phyloP scores from a whole-genome alignment of 2,797 vertebrate species.

The Pipistrellus kuhlii region DNA sequence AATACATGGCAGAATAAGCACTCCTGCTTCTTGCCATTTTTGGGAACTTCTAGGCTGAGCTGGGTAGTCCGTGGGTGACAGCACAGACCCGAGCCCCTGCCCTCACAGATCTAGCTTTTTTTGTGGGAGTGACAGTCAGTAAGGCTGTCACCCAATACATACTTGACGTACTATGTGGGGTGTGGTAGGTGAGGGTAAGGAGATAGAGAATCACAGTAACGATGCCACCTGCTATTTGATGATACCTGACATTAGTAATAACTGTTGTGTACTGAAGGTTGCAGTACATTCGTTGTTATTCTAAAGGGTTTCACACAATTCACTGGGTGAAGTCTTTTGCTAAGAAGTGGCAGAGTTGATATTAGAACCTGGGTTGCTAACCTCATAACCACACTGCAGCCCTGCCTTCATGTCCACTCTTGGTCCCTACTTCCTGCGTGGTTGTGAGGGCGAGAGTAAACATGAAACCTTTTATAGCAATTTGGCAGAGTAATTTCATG shows the following conservation, averaged over 20 bases:
- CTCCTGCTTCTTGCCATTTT: background rate
- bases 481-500: background rate
- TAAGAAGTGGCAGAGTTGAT: background rate
- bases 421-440: background rate
- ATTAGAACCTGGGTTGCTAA: too few relatives aligned
- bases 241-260: background rate
- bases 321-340: background rate
- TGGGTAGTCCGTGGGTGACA: background rate
- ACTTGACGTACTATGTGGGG: background rate
- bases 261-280: background rate
- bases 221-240: background rate
- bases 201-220: background rate
- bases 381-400: background rate
- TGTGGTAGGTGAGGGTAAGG: background rate
- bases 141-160: background rate
- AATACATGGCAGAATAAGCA: background rate
- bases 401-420: background rate
- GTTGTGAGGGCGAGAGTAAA: background rate
- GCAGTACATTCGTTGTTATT: rapidly evolving
- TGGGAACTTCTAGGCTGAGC: background rate
- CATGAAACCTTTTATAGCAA: background rate
- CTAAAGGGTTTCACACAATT: background rate
- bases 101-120: background rate
- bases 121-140: background rate
- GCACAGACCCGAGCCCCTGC: background rate